Evolutionary conservation across 2,113 vertebrate genomes (phyloP), one percentile per base, ranked within the genome.

Genomic region (Hippocampus mohnikei): DNA sequence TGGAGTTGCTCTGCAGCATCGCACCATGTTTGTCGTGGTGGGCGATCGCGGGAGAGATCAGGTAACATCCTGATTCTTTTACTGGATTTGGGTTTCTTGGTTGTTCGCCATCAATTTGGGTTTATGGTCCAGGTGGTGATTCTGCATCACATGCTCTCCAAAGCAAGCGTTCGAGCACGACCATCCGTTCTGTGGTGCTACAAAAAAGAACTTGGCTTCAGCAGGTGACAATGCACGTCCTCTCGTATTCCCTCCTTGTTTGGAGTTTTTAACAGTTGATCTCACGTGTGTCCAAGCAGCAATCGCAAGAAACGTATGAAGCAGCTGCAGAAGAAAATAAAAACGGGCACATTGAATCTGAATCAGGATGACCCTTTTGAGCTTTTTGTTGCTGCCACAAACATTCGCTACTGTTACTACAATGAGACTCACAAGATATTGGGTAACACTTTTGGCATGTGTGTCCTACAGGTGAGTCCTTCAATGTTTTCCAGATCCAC

Each of bases 331-430:
- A 98, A 98, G 81, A 98, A 96, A 85, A 96, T 99, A 6, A 96
- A 97, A 88, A 96, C 93, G 0, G 97, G 97, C 2, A 96, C 95
- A 0, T 48, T 99, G 82, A 96, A 93, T 79, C 79, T 99, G 41
- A 98, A 93, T 58, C 94, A 98, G 0, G 97, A 98, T 0, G 97
- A 99, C 73, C 97, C 97, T 0, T 99, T 99, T 9, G 97, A 99
- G 70, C 90, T 99, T 23, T 99, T 99, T 25, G 71, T 98, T 2
- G 97, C 96, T 1, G 96, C 97, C 4, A 99, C 97, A 13, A 98
- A 95, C 89, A 98, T 99, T 79, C 96, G 97, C 46, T 99, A 99
- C 85, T 99, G 97, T 84, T 99, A 99, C 88, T 99, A 99, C 92
- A 99, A 94, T 0, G 97, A 99, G 77, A 98, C 96, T 0, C 97